Evolutionary conservation across 2,797 vertebrate genomes (phyloP).

Genomic region (Podargus strigoides): DNA sequence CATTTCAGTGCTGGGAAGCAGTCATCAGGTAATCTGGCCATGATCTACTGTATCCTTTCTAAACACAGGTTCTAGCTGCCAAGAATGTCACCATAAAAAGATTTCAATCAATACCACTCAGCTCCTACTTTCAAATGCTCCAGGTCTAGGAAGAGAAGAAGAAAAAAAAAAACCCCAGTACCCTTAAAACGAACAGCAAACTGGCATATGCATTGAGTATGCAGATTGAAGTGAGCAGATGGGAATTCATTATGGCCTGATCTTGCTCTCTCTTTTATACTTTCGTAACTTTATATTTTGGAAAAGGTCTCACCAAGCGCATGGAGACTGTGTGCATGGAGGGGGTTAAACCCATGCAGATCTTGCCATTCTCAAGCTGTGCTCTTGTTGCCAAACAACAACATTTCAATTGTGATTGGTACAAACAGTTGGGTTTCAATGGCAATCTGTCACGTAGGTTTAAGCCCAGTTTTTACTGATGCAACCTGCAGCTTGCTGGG

Average conservation of each 20-base stretch:
- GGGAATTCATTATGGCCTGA: conserved; percentile 49
- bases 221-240: conserved; percentile 61
- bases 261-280: conserved; percentile 39
- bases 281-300: conserved; percentile 39
- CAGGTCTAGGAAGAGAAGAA: conserved; percentile 42
- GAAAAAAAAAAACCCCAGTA: not conserved
- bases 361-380: conserved; percentile 36
- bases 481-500: not conserved
- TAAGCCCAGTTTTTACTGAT: conserved; percentile 38
- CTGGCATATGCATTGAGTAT: conserved; percentile 21
- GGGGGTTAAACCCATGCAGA: conserved; percentile 41
- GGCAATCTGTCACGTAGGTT: conserved; percentile 34
- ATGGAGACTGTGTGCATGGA: not conserved
- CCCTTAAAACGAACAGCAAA: conserved; percentile 55
- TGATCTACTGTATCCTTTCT: conserved; percentile 34
- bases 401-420: conserved; percentile 60
- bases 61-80: conserved; percentile 55
- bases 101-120: conserved; percentile 46
- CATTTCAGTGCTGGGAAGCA: conserved; percentile 56
- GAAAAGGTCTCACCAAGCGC: conserved; percentile 18
- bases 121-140: conserved; percentile 38
- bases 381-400: conserved; percentile 60
- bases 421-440: conserved; percentile 59
- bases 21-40: conserved; percentile 52
- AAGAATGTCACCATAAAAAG: conserved; percentile 49